These are phyloP conservation scores for Polypterus senegalus DNA, from an alignment of 2,113 vertebrate genomes.

Conservation along the genomic window DNA sequence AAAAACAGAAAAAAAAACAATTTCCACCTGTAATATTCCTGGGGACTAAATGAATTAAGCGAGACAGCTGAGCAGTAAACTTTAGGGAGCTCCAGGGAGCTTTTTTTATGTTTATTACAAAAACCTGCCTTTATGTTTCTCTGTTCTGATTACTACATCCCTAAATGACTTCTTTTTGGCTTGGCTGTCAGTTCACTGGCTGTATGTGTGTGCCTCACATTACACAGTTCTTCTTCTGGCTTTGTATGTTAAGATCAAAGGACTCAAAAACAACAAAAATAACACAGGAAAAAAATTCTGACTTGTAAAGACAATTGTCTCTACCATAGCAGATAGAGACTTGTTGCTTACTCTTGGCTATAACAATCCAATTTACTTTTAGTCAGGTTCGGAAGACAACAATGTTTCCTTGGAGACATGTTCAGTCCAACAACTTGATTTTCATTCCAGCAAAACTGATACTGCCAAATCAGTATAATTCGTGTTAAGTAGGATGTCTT, in stretches of 20 bases:
- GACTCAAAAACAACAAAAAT: no score
- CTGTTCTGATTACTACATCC: slow-evolving; percentile 22
- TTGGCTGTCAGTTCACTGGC: neutral
- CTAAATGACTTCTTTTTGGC: slow-evolving; percentile 22
- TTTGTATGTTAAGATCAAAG: no score
- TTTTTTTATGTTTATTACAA: slow-evolving; percentile 40
- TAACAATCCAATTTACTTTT: neutral
- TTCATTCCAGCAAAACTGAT: neutral
- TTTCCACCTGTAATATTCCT: slow-evolving; percentile 26
- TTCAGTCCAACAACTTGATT: neutral
- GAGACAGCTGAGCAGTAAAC: slow-evolving; percentile 28
- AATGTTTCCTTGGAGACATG: neutral
- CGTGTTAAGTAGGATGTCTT: neutral
- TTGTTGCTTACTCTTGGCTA: no score
- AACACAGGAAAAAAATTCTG: no score
- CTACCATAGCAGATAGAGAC: no score
- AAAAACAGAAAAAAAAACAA: slow-evolving; percentile 21
- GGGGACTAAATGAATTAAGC: slow-evolving; percentile 24
- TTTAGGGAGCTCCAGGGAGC: slow-evolving; percentile 27
- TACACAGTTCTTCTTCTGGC: no score
- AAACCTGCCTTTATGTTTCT: slow-evolving; percentile 29
- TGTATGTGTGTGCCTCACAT: no score
- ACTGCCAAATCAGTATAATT: neutral
- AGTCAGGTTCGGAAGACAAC: neutral
- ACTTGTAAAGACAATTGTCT: no score